Percentiles rank a stretch among this genome's conserved stretches.
These are phyloP conservation scores for Eurypyga helias DNA, from an alignment of 2,113 vertebrate species.

Conservation along the genomic window DNA sequence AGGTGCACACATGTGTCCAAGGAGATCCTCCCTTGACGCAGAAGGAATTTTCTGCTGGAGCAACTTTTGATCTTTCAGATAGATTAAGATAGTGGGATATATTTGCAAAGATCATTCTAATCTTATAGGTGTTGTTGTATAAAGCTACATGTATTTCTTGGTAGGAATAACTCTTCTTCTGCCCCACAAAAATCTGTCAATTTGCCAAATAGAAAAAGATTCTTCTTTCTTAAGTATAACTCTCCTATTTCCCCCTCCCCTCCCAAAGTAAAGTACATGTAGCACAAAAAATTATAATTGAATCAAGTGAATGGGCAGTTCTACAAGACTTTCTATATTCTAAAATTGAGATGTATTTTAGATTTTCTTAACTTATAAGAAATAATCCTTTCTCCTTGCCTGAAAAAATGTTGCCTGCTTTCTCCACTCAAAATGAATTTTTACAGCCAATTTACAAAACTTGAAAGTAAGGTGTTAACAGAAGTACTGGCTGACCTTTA, in stretches of 20 bases:
- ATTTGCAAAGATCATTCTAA: not conserved
- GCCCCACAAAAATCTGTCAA: not conserved
- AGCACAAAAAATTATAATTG: not conserved
- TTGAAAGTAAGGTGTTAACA: not conserved
- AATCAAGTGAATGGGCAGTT: not conserved
- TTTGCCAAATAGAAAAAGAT: not conserved
- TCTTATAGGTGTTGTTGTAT: not conserved
- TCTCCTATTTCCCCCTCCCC: too few species aligned
- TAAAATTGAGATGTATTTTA: not conserved
- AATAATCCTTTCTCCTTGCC: not conserved
- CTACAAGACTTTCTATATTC: not conserved
- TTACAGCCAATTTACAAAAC: not conserved
- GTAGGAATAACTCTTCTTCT: not conserved
- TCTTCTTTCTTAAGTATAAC: not conserved
- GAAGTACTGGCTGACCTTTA: conserved; percentile 17
- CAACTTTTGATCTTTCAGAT: not conserved
- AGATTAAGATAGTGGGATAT: not conserved
- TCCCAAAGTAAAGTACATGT: not conserved
- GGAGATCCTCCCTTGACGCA: not conserved
- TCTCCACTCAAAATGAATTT: not conserved
- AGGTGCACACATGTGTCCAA: accelerated
- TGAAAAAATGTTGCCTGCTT: not conserved
- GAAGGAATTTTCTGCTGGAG: not conserved
- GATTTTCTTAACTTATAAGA: not conserved
- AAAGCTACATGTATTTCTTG: not conserved